These are phyloP conservation scores for Capreolus pygargus DNA, from an alignment of 2,113 vertebrate genomes.

Conservation along the genomic window DNA sequence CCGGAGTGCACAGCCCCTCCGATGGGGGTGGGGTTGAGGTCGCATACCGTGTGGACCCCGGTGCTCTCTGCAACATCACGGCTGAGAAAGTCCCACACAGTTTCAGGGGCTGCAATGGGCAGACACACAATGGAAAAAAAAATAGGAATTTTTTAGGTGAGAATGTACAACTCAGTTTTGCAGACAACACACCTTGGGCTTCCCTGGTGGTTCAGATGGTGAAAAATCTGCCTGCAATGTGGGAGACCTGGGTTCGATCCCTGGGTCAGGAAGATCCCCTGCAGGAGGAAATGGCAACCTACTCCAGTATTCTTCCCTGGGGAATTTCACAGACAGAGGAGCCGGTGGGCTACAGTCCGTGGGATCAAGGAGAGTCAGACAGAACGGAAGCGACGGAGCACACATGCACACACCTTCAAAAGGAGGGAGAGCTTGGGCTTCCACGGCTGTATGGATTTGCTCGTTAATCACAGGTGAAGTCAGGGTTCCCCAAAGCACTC, in stretches of 20 bases:
- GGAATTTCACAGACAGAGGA: not conserved
- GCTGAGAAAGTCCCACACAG: fast-evolving
- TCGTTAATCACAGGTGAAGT: conserved; percentile 50
- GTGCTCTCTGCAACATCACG: not conserved
- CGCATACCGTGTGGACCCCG: fast-evolving
- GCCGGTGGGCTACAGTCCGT: not conserved
- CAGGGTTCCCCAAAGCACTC: conserved; percentile 56
- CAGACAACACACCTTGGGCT: not conserved
- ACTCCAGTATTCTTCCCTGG: not conserved
- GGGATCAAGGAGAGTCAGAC: not conserved
- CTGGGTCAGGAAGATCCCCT: not conserved
- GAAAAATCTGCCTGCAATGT: not conserved
- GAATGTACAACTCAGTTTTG: conserved; percentile 37
- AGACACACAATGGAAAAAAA: not conserved
- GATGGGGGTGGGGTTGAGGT: not conserved
- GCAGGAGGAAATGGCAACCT: not conserved
- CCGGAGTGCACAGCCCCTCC: fast-evolving
- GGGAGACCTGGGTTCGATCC: not conserved
- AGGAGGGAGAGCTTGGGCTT: not conserved
- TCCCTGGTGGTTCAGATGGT: not conserved
- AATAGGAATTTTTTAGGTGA: not conserved
- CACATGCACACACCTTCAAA: not conserved
- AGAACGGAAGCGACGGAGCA: not conserved
- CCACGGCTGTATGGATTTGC: conserved; percentile 27
- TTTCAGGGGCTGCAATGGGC: not conserved